Conservation (phyloP, 2,113 vertebrate genomes). For the Pygoscelis adeliae region DNA sequence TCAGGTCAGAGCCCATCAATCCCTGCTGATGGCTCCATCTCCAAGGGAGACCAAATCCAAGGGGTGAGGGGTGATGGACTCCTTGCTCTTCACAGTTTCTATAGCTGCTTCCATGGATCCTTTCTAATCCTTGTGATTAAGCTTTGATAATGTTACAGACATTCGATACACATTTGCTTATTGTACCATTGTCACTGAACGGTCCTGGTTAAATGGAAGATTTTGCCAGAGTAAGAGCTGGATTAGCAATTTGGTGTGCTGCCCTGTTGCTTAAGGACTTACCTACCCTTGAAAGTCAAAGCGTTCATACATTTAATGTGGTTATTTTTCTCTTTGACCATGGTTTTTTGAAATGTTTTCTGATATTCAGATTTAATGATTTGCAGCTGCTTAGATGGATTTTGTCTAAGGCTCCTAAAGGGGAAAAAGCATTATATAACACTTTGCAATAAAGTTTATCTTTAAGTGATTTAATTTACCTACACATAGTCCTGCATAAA, state of each 20-base stretch:
- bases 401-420: not conserved
- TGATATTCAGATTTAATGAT: not conserved
- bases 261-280: not conserved
- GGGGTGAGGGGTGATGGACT: not conserved
- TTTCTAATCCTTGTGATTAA: not conserved
- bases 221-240: not conserved
- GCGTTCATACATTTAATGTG: not conserved
- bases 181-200: not conserved
- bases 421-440: not conserved
- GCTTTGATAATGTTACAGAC: not conserved
- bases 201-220: not conserved
- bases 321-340: not conserved
- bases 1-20: not conserved
- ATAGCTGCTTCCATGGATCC: not conserved
- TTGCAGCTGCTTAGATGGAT: not conserved
- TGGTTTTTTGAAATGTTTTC: not conserved
- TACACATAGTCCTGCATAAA: not conserved
- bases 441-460: not conserved
- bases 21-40: not conserved
- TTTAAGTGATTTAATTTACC: not conserved
- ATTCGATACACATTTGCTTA: not conserved
- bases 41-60: not conserved
- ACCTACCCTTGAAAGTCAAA: not conserved
- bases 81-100: not conserved
- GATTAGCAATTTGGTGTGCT: not conserved